phyloP scores from a whole-genome alignment of 2,888 invertebrate genomes.

The Ectemnius lituratus region DNA sequence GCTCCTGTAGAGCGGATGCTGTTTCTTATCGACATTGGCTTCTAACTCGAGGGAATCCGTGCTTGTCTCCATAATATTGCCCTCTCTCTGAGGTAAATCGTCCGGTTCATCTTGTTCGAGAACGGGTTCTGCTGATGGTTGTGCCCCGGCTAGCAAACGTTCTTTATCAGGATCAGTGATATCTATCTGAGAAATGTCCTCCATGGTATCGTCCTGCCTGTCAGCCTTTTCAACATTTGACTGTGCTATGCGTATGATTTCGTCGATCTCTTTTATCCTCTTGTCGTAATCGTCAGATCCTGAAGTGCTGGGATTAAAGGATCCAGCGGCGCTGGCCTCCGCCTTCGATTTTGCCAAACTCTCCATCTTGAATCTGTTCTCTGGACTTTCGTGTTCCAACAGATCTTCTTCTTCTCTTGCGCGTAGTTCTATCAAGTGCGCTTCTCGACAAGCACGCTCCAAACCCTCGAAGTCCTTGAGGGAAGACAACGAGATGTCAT shows the following conservation, averaged over 20 bases:
- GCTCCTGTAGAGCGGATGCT: conserved; percentile 81
- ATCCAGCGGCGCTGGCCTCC: conserved; percentile 72
- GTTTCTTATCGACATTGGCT: conserved; percentile 73
- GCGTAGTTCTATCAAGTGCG: conserved; percentile 88
- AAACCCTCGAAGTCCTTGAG: conserved; percentile 95
- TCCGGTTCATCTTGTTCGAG: conserved; percentile 35
- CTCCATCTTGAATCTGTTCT: conserved; percentile 81
- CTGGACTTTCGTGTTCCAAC: conserved; percentile 83
- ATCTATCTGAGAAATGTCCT: conserved; percentile 79
- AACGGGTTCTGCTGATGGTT: conserved; percentile 13
- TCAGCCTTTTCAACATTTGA: conserved; percentile 83
- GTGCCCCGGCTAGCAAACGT: conserved; percentile 21
- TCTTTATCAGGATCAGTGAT: conserved; percentile 62
- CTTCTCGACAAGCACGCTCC: conserved; percentile 92
- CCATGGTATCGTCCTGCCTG: conserved; percentile 80
- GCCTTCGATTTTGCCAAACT: conserved; percentile 67
- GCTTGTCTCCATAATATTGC: conserved; percentile 81
- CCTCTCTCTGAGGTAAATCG: conserved; percentile 61
- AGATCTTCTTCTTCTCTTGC: conserved; percentile 92
- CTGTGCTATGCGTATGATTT: conserved; percentile 84
- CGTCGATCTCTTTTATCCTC: conserved; percentile 84
- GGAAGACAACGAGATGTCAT: conserved; percentile 92
- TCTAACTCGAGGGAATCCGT: conserved; percentile 83
- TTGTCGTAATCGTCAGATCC: conserved; percentile 83
- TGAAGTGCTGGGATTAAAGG: conserved; percentile 77